phyloP scores from a whole-genome alignment of 2,113 vertebrate genomes.

The Regulus satrapa region DNA sequence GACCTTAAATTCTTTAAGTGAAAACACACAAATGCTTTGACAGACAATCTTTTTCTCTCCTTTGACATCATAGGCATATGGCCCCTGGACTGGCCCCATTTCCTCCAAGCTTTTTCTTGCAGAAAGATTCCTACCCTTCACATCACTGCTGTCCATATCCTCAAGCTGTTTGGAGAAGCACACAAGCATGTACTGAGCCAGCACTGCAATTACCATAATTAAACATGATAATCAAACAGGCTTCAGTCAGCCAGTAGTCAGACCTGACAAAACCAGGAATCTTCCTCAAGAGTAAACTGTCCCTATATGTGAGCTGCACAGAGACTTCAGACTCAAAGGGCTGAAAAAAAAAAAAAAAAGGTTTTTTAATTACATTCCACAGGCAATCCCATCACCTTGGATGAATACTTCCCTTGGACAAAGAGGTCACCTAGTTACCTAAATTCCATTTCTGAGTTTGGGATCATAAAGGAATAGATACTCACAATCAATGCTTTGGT shows the following conservation, averaged over 20 bases:
- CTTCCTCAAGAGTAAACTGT: not conserved
- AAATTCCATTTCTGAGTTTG: not conserved
- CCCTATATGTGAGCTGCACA: not conserved
- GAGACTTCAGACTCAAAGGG: not conserved
- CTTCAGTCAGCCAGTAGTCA: not conserved
- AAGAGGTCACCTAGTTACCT: not conserved
- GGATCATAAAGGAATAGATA: not conserved
- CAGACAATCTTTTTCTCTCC: not conserved
- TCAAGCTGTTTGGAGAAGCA: not conserved
- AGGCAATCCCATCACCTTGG: not conserved
- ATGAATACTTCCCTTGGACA: not conserved
- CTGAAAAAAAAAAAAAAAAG: not conserved
- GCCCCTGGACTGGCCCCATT: not conserved
- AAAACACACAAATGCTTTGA: not conserved
- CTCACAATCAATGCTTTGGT: not conserved
- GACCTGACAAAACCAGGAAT: not conserved
- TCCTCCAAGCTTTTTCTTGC: not conserved
- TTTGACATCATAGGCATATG: accelerated
- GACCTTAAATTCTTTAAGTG: not conserved
- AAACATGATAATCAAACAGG: not conserved
- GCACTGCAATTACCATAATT: not conserved
- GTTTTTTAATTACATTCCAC: not conserved
- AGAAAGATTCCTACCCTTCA: not conserved
- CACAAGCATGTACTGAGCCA: not conserved
- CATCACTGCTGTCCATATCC: not conserved